Evolutionary conservation across 2,888 invertebrate genomes (phyloP).

Genomic region (Ischnura elegans): DNA sequence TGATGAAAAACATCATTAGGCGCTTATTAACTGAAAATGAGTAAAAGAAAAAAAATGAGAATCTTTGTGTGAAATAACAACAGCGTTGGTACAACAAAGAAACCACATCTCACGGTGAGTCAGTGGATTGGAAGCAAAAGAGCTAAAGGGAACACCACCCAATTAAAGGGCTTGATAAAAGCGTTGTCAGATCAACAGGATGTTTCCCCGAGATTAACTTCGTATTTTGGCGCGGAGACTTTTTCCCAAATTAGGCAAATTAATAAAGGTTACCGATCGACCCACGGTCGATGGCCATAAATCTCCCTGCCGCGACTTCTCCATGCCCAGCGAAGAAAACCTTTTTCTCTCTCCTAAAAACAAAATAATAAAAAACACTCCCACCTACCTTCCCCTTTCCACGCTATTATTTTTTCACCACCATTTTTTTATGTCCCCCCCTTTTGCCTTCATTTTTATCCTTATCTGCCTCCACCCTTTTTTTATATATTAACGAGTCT

Average conservation of each 20-base stretch:
- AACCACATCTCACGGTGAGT: neutral
- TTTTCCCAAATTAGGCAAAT: slow-evolving; percentile 22
- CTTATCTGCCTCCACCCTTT: slow-evolving; percentile 23
- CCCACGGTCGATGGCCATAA: neutral
- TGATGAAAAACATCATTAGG: too few relatives aligned
- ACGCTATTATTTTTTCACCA: neutral
- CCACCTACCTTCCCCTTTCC: neutral
- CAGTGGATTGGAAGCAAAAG: neutral
- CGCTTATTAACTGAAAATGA: too few relatives aligned
- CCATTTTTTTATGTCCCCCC: neutral
- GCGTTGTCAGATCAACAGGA: slow-evolving; percentile 26
- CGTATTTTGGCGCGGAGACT: neutral
- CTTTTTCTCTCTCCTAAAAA: neutral
- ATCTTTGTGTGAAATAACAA: too few relatives aligned
- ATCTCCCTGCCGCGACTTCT: neutral
- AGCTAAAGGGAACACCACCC: neutral
- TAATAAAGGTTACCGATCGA: slow-evolving; percentile 26
- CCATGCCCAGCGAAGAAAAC: neutral
- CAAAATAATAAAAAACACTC: too few relatives aligned
- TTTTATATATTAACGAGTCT: slow-evolving; percentile 58
- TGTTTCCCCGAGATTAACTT: neutral
- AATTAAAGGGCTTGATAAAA: neutral
- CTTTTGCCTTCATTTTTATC: neutral
- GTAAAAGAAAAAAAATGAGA: too few relatives aligned
- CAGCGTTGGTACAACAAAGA: neutral